A percentile compares a stretch with the other conserved stretches of the same genome.
These are phyloP conservation scores for Austrolebias charrua DNA, from an alignment of 2,797 vertebrate genomes.

Conservation along the genomic window DNA sequence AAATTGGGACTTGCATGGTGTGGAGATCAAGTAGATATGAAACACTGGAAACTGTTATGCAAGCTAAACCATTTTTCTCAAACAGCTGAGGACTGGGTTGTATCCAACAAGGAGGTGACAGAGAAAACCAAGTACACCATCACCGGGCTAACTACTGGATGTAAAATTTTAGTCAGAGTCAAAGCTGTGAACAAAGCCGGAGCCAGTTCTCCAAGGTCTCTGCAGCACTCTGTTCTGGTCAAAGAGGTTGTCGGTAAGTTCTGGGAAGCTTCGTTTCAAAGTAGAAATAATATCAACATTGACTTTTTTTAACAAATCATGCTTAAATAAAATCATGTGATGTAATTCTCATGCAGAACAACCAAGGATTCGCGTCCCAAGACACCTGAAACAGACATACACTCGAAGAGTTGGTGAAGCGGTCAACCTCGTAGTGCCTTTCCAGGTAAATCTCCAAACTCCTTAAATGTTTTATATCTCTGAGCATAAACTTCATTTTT, in stretches of 20 bases:
- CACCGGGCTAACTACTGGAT: conserved; percentile 82
- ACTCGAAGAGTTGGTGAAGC: conserved; percentile 92
- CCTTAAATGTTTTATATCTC: not conserved
- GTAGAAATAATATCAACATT: not conserved
- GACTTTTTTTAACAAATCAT: not conserved
- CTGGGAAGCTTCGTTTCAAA: not conserved
- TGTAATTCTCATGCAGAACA: conserved; percentile 77
- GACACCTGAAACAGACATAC: conserved; percentile 96
- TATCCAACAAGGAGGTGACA: conserved; percentile 86
- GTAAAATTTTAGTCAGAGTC: conserved; percentile 90
- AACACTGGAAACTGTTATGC: not conserved
- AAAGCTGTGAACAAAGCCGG: conserved; percentile 94
- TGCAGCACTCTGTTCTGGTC: conserved; percentile 91
- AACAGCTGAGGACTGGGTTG: conserved; percentile 88
- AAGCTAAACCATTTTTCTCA: not conserved
- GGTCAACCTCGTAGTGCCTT: conserved; percentile 96
- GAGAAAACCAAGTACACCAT: conserved; percentile 95
- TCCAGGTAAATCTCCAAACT: conserved; percentile 80
- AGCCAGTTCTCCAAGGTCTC: conserved; percentile 83
- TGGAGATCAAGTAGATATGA: conserved; percentile 2
- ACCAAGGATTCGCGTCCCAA: conserved; percentile 96
- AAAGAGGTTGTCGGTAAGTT: conserved; percentile 94
- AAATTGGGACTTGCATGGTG: not conserved
- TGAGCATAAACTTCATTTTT: conserved; percentile 1
- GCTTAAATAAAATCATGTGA: not conserved